phyloP scores from a whole-genome alignment of 2,113 vertebrate species.

The Jacana jacana region DNA sequence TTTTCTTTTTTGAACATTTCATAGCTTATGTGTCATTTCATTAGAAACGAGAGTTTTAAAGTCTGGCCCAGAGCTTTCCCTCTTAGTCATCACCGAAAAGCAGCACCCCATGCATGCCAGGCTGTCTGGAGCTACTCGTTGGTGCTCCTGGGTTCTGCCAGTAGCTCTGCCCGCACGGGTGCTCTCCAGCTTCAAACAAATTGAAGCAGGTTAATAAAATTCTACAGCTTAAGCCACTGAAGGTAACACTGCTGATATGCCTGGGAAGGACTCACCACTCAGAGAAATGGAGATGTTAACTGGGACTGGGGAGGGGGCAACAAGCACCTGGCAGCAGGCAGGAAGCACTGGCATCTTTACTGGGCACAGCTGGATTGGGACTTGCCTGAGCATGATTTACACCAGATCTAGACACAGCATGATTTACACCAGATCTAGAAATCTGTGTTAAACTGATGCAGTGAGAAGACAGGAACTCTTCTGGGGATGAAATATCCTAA shows the following conservation, averaged over 20 bases:
- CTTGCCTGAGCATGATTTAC: neutral
- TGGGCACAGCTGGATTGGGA: neutral
- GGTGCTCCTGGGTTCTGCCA: neutral
- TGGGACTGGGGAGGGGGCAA: neutral
- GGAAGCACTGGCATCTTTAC: neutral
- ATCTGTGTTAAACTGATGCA: neutral
- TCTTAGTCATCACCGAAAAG: neutral
- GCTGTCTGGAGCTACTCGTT: neutral
- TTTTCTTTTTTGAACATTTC: neutral
- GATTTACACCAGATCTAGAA: neutral
- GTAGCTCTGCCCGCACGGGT: neutral
- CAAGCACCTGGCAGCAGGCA: neutral
- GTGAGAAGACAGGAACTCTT: neutral
- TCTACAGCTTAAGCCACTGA: neutral
- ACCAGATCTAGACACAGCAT: neutral
- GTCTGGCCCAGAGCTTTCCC: neutral
- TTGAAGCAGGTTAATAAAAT: neutral
- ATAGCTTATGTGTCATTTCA: neutral
- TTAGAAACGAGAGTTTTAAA: neutral
- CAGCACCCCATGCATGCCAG: neutral
- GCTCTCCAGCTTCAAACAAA: neutral
- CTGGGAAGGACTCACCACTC: neutral
- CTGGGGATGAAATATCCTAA: neutral
- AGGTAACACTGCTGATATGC: neutral
- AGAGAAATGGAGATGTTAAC: neutral